phyloP scores from a whole-genome alignment of 2,888 invertebrate genomes.

The Drosophila demipolita region DNA sequence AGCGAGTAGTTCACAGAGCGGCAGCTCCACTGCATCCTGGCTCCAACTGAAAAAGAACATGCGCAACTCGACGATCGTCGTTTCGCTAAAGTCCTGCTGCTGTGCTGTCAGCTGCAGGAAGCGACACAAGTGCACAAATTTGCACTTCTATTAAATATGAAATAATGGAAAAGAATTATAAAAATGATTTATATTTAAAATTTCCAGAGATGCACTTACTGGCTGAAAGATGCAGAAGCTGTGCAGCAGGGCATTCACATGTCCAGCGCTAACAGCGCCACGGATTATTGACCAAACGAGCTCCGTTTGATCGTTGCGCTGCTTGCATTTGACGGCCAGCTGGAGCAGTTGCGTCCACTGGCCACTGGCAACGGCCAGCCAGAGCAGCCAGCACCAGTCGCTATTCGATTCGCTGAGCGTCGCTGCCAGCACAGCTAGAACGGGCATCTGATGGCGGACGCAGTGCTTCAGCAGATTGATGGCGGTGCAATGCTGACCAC shows the following conservation, averaged over 20 bases:
- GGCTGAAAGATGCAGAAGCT: constrained; percentile 90
- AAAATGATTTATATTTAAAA: neutral
- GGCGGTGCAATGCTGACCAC: constrained; percentile 63
- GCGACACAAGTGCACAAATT: constrained; percentile 87
- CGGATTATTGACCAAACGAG: constrained; percentile 78
- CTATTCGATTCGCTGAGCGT: constrained; percentile 69
- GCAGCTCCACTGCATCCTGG: constrained; percentile 79
- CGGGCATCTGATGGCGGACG: constrained; percentile 75
- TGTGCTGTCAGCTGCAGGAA: constrained; percentile 87
- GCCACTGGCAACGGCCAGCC: constrained; percentile 81
- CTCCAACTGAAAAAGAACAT: constrained; percentile 82
- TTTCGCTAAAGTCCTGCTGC: constrained; percentile 85
- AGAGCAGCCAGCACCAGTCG: constrained; percentile 84
- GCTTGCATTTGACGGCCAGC: constrained; percentile 43
- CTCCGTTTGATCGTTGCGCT: constrained; percentile 57
- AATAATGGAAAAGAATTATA: neutral
- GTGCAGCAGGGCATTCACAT: constrained; percentile 87
- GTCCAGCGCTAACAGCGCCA: constrained; percentile 86
- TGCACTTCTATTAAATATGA: constrained; percentile 87
- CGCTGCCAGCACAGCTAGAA: constrained; percentile 82
- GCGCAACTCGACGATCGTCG: constrained; percentile 84
- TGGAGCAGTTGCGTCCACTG: constrained; percentile 73
- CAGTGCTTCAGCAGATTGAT: constrained; percentile 79
- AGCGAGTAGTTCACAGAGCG: constrained; percentile 81
- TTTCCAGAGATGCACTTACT: constrained; percentile 84